Base-by-base conservation (phyloP, 2,113 vertebrate genomes). In the Gymnobelideus leadbeateri region DNA sequence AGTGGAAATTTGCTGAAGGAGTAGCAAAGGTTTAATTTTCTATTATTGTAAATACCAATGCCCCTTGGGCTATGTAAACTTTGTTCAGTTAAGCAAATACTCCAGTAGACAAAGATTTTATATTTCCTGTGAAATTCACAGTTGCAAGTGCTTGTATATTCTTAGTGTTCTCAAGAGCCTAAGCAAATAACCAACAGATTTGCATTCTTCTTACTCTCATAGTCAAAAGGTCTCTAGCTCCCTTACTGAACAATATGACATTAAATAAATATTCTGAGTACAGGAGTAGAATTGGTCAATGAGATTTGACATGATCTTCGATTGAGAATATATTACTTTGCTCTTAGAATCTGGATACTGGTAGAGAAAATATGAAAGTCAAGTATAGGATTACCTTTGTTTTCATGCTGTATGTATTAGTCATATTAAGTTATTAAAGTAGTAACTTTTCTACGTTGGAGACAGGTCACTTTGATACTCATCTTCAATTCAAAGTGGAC, bases 21-120 rank as follows among this genome's bases (percentile, higher is more conserved):
- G 96, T 96, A 96, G 97, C 96, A 97, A 97, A 97, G 95, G 97
- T 97, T 98, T 98, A 96, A 98, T 97, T 98, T 96, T 96, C 91
- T 97, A 93, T 97, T 97, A 94, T 96, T 97, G 96, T 97, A 97
- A 94, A 95, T 96, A 92, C 93, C 96, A 98, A 97, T 97, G 95
- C 94, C 97, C 96, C 93, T 93, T 95, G 96, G 97, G 94, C 97
- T 97, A 91, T 96, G 97, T 91, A 97, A 96, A 98, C 96, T 98
- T 97, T 97, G 94, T 96, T 98, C 94, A 97, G 98, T 97, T 96
- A 97, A 96, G 92, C 95, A 98, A 98, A 98, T 96, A 96, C 90
- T 95, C 96, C 28, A 49, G 90, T 96, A 97, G 97, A 97, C 96
- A 97, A 97, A 97, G 97, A 97, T 96, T 97, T 96, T 97, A 68